Percentiles rank a stretch among this genome's conserved stretches.
These are phyloP conservation scores for Steromphala cineraria DNA, from an alignment of 2,888 invertebrate species.

Conservation along the genomic window DNA sequence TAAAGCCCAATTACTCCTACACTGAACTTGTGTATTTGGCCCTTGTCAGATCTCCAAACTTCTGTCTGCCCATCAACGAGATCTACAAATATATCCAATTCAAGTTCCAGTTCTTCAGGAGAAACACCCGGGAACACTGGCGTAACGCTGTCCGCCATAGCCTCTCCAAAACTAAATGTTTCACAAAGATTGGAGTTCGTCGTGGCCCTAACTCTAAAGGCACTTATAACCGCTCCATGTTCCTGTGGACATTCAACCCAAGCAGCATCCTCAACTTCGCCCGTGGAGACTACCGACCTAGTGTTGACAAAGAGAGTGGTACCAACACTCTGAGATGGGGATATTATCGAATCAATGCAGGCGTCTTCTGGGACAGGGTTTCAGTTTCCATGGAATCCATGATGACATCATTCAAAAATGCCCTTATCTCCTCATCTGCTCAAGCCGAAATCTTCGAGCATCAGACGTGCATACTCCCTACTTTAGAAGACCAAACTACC, in stretches of 20 bases:
- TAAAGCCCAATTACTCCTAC: conserved; percentile 59
- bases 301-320: conserved; percentile 47
- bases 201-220: conserved; percentile 30
- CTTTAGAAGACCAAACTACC: neutral
- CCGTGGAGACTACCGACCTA: conserved; percentile 32
- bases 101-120: conserved; percentile 52
- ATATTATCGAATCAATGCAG: conserved; percentile 50
- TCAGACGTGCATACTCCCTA: conserved; percentile 41
- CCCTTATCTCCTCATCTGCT: conserved; percentile 27
- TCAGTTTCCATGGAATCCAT: conserved; percentile 48
- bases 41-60: conserved; percentile 55
- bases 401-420: conserved; percentile 43
- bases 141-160: conserved; percentile 62
- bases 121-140: conserved; percentile 54
- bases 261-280: conserved; percentile 57
- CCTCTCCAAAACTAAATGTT: conserved; percentile 60
- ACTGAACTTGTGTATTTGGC: conserved; percentile 59
- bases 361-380: conserved; percentile 55
- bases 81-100: conserved; percentile 56
- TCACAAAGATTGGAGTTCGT: conserved; percentile 55
- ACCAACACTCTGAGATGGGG: conserved; percentile 55
- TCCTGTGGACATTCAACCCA: conserved; percentile 58
- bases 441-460: conserved; percentile 46
- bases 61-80: conserved; percentile 56
- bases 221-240: conserved; percentile 48